phyloP scores from a whole-genome alignment of 2,888 invertebrate genomes.

The Melolontha melolontha region DNA sequence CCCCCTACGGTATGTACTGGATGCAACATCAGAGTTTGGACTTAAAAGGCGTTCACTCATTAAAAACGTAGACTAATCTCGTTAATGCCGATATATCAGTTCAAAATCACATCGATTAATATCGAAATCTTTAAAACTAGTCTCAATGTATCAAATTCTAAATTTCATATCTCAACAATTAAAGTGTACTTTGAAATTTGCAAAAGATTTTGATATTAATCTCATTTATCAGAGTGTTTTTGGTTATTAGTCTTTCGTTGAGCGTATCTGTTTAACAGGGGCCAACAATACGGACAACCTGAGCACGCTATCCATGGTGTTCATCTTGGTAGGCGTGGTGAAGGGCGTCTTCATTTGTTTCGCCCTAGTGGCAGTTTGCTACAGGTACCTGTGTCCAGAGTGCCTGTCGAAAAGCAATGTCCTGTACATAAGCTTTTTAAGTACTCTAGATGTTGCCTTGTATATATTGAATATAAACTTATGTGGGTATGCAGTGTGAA shows the following conservation, averaged over 20 bases:
- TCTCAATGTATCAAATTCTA: too few species aligned
- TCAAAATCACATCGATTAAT: too few species aligned
- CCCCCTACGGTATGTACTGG: slow-evolving; percentile 87
- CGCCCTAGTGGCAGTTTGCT: slow-evolving; percentile 94
- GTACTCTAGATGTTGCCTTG: slow-evolving; percentile 58
- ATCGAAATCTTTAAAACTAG: too few species aligned
- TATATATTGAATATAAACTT: slow-evolving; percentile 49
- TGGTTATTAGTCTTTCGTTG: slow-evolving; percentile 19
- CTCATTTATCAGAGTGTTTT: too few species aligned
- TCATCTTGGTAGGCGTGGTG: slow-evolving; percentile 92
- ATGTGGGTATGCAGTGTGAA: slow-evolving; percentile 5
- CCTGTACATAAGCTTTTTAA: slow-evolving; percentile 63
- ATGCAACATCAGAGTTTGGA: slow-evolving; percentile 41
- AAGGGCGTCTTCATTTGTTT: slow-evolving; percentile 96
- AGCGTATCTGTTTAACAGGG: slow-evolving; percentile 70
- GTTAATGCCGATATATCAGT: too few species aligned
- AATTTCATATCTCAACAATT: too few species aligned
- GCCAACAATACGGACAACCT: slow-evolving; percentile 83
- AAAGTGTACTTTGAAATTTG: too few species aligned
- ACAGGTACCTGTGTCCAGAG: slow-evolving; percentile 77
- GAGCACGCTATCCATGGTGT: slow-evolving; percentile 91
- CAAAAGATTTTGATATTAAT: too few species aligned
- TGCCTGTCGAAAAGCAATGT: slow-evolving; percentile 56
- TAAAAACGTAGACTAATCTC: too few species aligned
- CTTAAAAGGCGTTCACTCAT: slow-evolving; percentile 14